Percentiles rank a stretch among this genome's conserved stretches.
Evolutionary conservation across 2,797 vertebrate genomes (phyloP).

Genomic region (Typhlichthys eigenmanni): DNA sequence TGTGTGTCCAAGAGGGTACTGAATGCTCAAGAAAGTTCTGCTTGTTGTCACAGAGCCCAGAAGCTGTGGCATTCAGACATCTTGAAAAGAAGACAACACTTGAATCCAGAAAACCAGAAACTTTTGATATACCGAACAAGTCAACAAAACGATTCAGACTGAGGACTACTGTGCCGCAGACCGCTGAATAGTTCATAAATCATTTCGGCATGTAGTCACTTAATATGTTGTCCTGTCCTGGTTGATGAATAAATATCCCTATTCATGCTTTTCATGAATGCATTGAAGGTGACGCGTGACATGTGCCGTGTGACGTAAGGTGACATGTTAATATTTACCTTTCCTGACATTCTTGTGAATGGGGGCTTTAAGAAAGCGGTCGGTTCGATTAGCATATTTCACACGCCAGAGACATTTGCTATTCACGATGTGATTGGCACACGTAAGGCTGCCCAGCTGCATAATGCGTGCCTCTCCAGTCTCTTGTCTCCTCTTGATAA

Average conservation of each 20-base stretch:
- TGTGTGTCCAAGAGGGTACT: too few relatives aligned
- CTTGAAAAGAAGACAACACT: too few relatives aligned
- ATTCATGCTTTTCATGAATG: constrained; percentile 48
- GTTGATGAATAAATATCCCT: constrained; percentile 28
- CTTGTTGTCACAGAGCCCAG: too few relatives aligned
- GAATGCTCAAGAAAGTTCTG: too few relatives aligned
- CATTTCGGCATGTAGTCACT: too few relatives aligned
- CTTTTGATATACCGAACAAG: too few relatives aligned
- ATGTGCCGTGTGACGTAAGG: constrained; percentile 23
- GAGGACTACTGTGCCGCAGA: too few relatives aligned
- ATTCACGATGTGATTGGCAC: constrained; percentile 69
- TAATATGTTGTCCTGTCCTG: not conserved
- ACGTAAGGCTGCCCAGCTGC: constrained; percentile 39
- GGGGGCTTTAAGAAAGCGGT: constrained; percentile 52
- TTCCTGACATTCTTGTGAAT: constrained; percentile 62
- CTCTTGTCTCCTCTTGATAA: constrained; percentile 33
- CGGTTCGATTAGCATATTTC: constrained; percentile 71
- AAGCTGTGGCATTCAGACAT: too few relatives aligned
- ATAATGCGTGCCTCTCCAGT: constrained; percentile 43
- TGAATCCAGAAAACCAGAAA: too few relatives aligned
- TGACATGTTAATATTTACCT: constrained; percentile 51
- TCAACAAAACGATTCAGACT: too few relatives aligned
- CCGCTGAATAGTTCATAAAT: too few relatives aligned
- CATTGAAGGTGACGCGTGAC: constrained; percentile 17
- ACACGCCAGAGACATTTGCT: constrained; percentile 43